These are phyloP conservation scores for Halcyon chelicuti DNA, from an alignment of 2,797 vertebrate species.

Conservation along the genomic window DNA sequence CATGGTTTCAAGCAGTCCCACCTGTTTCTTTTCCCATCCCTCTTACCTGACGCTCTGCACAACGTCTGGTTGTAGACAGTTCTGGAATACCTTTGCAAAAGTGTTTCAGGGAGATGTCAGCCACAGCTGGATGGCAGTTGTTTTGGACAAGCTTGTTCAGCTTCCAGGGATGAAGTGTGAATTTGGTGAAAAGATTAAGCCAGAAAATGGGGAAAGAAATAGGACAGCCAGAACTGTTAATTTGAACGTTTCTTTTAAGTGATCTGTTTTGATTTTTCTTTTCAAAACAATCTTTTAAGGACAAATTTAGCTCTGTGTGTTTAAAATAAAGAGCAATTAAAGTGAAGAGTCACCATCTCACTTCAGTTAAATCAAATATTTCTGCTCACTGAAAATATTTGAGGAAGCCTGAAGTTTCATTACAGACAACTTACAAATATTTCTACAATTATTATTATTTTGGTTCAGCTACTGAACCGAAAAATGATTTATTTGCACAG, in stretches of 20 bases:
- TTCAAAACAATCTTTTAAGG: not conserved
- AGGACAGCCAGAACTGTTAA: not conserved
- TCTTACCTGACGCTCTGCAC: not conserved
- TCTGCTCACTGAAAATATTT: not conserved
- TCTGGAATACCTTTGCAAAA: not conserved
- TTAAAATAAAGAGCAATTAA: constrained; percentile 14
- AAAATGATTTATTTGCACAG: constrained; percentile 23
- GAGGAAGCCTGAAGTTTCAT: not conserved
- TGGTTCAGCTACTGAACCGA: not conserved
- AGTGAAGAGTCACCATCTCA: not conserved
- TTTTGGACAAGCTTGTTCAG: not conserved
- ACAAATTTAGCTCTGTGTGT: not conserved
- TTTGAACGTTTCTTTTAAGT: not conserved
- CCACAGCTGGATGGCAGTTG: not conserved
- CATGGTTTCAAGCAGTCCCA: not conserved
- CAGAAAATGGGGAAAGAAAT: not conserved
- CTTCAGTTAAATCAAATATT: not conserved
- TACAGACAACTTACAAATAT: constrained; percentile 3
- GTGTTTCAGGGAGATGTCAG: not conserved
- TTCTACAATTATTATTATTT: constrained; percentile 26
- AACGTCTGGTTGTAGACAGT: not conserved
- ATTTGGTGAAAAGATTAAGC: not conserved
- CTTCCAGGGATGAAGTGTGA: not conserved
- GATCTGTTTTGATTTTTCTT: not conserved
- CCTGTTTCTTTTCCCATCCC: not conserved